A percentile compares a stretch with the other conserved stretches of the same genome.
phyloP scores from a whole-genome alignment of 2,888 invertebrate species.

The Napeogenes inachia region DNA sequence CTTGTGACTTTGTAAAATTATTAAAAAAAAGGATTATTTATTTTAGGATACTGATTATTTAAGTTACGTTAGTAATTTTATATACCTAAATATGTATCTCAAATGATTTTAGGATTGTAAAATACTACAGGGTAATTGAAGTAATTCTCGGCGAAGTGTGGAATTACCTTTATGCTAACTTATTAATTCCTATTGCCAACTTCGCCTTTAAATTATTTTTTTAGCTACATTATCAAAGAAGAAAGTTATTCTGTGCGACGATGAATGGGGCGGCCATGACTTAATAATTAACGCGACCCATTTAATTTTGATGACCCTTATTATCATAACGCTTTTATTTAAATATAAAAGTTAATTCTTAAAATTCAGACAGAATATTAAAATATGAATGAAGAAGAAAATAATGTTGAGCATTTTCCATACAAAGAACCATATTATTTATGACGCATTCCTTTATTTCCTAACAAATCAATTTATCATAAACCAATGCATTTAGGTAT shows the following conservation, averaged over 20 bases:
- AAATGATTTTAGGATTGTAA: no score
- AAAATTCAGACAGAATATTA: slow-evolving; percentile 1
- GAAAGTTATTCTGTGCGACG: slow-evolving; percentile 38
- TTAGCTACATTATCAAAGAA: slow-evolving; percentile 46
- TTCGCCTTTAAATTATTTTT: slow-evolving; percentile 56
- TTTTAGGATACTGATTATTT: no score
- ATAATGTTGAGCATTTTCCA: neutral
- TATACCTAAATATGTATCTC: no score
- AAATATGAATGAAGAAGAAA: neutral
- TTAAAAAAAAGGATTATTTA: no score
- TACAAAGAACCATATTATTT: neutral
- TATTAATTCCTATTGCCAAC: slow-evolving; percentile 54
- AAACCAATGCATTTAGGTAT: neutral
- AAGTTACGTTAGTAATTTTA: no score
- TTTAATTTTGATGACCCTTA: slow-evolving; percentile 18
- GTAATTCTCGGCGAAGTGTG: neutral
- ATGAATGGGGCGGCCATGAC: slow-evolving; percentile 31
- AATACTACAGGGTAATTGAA: no score
- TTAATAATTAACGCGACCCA: slow-evolving; percentile 30
- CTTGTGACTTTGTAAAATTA: no score
- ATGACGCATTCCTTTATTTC: neutral
- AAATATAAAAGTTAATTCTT: slow-evolving; percentile 9
- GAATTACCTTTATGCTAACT: slow-evolving; percentile 14
- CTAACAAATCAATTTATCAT: neutral
- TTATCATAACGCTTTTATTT: neutral